Conservation (phyloP, 1,140 invertebrate genomes). For the Orchesella cincta region DNA sequence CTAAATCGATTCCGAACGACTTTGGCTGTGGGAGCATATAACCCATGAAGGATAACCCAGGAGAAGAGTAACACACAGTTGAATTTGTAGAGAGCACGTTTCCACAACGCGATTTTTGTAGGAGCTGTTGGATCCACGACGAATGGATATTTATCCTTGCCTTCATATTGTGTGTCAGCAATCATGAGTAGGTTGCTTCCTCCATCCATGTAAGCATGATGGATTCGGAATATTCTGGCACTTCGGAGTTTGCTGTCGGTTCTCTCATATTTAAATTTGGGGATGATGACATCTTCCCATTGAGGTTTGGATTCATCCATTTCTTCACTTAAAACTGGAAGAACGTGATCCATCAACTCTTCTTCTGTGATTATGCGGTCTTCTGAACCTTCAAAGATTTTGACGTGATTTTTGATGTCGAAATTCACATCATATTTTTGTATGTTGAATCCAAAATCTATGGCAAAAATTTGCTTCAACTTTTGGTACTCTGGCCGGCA, state of each 20-base stretch:
- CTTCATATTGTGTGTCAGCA: constrained; percentile 16
- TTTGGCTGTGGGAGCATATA: constrained; percentile 5
- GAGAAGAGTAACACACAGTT: background rate
- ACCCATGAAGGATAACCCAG: constrained; percentile 4
- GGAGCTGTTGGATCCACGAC: constrained; percentile 22
- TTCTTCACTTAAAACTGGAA: background rate
- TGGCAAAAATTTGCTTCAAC: background rate
- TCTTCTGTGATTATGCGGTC: constrained; percentile 5
- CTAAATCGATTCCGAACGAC: constrained; percentile 12
- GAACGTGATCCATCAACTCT: constrained; percentile 3
- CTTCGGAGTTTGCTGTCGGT: background rate
- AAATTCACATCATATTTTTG: constrained; percentile 15
- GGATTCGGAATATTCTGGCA: constrained; percentile 11
- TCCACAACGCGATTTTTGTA: constrained; percentile 25
- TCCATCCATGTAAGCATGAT: constrained; percentile 27
- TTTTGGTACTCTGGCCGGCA: background rate
- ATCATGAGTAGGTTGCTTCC: background rate
- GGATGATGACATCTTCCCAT: constrained; percentile 24
- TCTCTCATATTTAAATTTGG: constrained; percentile 18
- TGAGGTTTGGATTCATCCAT: constrained; percentile 24
- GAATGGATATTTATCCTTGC: background rate
- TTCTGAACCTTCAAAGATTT: background rate
- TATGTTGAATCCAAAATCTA: background rate
- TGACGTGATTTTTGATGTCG: constrained; percentile 15
- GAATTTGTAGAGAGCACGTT: constrained; percentile 10